Evolutionary conservation across 2,113 vertebrate genomes (phyloP).

Genomic region (Antennarius striatus): DNA sequence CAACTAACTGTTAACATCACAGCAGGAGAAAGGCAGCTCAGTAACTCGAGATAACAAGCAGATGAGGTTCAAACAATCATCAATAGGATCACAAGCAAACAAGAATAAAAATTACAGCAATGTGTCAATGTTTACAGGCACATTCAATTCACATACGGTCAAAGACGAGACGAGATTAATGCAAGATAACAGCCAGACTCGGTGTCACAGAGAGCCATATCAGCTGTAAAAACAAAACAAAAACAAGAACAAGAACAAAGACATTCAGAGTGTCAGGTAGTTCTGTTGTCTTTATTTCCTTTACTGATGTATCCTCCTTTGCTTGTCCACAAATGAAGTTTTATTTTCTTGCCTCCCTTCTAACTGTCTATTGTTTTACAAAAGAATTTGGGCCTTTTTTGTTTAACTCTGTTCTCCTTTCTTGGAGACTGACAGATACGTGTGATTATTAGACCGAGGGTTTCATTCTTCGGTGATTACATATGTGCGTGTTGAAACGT

Average conservation of each 20-base stretch:
- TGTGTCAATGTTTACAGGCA: slow-evolving; percentile 40
- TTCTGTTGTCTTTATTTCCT: slow-evolving; percentile 1
- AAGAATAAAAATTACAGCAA: slow-evolving; percentile 21
- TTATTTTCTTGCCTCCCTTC: not conserved
- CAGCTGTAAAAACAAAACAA: not conserved
- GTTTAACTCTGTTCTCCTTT: too few species aligned
- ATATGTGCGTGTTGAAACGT: slow-evolving; percentile 16
- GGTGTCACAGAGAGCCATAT: slow-evolving; percentile 1
- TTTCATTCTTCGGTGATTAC: not conserved
- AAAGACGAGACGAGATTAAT: slow-evolving; percentile 20
- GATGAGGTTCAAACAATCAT: slow-evolving; percentile 52
- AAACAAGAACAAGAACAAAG: slow-evolving; percentile 10
- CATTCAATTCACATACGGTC: slow-evolving; percentile 38
- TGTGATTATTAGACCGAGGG: too few species aligned
- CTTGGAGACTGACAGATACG: too few species aligned
- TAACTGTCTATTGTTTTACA: slow-evolving; percentile 20
- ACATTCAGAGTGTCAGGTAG: not conserved
- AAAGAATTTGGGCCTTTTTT: not conserved
- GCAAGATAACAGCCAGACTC: slow-evolving; percentile 37
- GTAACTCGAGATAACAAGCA: slow-evolving; percentile 29
- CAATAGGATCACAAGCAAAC: slow-evolving; percentile 42
- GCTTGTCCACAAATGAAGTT: not conserved
- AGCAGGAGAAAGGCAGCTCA: slow-evolving; percentile 36
- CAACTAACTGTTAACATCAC: slow-evolving; percentile 44
- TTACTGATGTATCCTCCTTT: not conserved